phyloP scores from a whole-genome alignment of 2,797 vertebrate species.

The Urosaurus nigricauda region DNA sequence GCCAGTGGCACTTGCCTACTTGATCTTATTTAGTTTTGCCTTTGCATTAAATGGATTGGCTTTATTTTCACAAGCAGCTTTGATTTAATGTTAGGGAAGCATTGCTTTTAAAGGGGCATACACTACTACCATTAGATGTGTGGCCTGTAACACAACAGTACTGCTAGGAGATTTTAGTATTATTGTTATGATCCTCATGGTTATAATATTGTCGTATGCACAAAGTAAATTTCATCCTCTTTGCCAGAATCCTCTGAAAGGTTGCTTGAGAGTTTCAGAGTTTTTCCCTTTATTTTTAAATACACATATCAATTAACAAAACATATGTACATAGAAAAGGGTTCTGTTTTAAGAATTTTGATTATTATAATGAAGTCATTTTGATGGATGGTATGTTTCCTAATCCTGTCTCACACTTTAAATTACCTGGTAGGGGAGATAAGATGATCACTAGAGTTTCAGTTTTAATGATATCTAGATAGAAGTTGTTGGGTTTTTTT shows the following conservation, averaged over 20 bases:
- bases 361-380: too few species aligned
- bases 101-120: conserved; percentile 5
- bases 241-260: conserved; percentile 1
- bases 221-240: not conserved
- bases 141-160: not conserved
- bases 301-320: too few species aligned
- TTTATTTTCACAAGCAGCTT: conserved; percentile 30
- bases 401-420: too few species aligned
- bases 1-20: conserved; percentile 29
- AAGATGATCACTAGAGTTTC: not conserved
- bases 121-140: not conserved
- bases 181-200: not conserved
- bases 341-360: too few species aligned
- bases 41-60: conserved; percentile 1
- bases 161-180: not conserved
- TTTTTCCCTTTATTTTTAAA: too few species aligned
- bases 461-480: not conserved
- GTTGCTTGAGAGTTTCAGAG: not conserved
- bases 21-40: conserved; percentile 21
- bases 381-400: too few species aligned
- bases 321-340: too few species aligned
- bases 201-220: not conserved
- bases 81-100: not conserved
- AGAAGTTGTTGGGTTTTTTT: not conserved
- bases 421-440: too few species aligned